These are phyloP conservation scores for Chelonia mydas DNA, from an alignment of 2,797 vertebrate species.

Conservation along the genomic window DNA sequence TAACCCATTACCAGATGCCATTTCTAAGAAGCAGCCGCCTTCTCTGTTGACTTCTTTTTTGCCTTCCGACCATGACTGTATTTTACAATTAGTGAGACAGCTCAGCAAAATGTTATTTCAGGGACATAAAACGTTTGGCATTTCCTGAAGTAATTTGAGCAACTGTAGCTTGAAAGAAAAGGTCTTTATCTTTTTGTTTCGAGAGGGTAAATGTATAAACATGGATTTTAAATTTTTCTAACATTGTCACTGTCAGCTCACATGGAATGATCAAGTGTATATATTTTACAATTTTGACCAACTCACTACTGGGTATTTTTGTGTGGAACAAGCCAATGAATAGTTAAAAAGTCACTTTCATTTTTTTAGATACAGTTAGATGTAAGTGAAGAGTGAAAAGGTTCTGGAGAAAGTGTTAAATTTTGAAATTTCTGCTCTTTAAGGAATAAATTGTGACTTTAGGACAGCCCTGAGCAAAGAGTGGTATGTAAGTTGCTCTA, in stretches of 20 bases:
- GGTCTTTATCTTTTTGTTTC: neutral
- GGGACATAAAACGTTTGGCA: conserved; percentile 1
- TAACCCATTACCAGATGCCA: neutral
- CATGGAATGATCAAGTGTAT: neutral
- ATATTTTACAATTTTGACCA: neutral
- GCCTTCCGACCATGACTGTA: neutral
- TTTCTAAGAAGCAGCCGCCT: neutral
- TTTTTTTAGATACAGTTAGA: neutral
- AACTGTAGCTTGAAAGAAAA: neutral
- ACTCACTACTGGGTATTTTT: neutral
- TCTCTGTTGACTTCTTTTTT: neutral
- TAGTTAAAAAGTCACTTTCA: neutral
- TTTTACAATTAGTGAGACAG: conserved; percentile 11
- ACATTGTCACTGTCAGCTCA: neutral
- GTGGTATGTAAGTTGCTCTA: neutral
- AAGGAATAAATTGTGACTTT: neutral
- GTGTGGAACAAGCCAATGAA: neutral
- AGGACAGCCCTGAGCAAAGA: neutral
- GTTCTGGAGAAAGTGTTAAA: neutral
- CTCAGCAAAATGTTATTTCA: neutral
- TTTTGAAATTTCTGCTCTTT: neutral
- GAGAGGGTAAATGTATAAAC: neutral
- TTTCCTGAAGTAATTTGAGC: conserved; percentile 29
- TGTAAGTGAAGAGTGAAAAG: neutral
- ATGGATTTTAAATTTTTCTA: neutral